Conservation (phyloP, 2,888 invertebrate genomes). For the Mesorhabditis spiculigera region DNA sequence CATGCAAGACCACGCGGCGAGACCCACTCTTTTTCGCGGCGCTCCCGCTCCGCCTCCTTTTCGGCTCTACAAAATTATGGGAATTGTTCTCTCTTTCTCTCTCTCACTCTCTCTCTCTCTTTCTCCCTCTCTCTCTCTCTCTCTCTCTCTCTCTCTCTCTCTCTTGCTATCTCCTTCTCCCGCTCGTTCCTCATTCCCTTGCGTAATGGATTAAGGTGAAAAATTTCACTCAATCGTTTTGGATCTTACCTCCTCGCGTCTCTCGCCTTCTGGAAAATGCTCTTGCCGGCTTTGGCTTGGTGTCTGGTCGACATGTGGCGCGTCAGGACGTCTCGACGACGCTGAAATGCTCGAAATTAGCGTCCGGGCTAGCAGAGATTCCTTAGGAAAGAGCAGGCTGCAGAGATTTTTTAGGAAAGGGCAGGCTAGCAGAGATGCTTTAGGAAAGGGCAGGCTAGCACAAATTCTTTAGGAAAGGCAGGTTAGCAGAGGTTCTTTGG, state of each 20-base stretch:
- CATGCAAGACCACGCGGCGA: background rate
- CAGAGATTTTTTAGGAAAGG: no score
- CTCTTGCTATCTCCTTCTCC: no score
- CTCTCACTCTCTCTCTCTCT: no score
- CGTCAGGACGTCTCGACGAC: slow-evolving; percentile 52
- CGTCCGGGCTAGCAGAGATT: background rate
- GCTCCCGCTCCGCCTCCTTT: background rate
- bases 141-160: no score
- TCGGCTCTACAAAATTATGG: background rate
- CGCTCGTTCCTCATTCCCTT: no score
- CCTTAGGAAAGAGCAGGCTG: no score
- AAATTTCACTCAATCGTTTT: background rate
- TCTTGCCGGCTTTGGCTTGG: slow-evolving; percentile 34
- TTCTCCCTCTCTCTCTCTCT: no score
- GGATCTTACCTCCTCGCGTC: slow-evolving; percentile 26
- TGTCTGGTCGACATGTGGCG: slow-evolving; percentile 55
- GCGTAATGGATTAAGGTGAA: no score
- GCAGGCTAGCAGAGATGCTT: no score
- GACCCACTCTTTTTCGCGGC: slow-evolving; percentile 1
- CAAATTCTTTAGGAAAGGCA: background rate
- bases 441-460: background rate
- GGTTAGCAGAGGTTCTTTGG: background rate
- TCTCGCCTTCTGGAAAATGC: slow-evolving; percentile 27
- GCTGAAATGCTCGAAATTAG: slow-evolving; percentile 27
- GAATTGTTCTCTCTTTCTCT: background rate